Evolutionary conservation across 2,888 invertebrate genomes (phyloP), one percentile per base, ranked within the genome.

Genomic region (Dysmachus trigonus): DNA sequence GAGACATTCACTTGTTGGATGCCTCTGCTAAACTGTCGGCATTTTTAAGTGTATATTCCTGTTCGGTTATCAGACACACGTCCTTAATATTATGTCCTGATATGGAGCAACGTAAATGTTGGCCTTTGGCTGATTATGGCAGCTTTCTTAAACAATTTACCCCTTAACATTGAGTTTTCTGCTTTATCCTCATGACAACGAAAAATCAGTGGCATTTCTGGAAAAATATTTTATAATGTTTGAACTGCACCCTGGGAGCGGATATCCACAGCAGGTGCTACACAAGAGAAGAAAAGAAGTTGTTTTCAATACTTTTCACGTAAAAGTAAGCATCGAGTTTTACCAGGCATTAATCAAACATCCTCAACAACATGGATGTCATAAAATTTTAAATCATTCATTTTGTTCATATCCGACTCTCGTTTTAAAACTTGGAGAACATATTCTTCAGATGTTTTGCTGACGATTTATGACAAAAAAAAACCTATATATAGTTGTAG

Each of bases 1-100:
- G 30, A 79, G 79, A 31, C 7, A 79, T 79, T 79, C 79, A 79
- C 79, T 51, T 79, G 79, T 79, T 79, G 79, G 79, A 30, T 47
- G 15, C 47, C 27, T 79, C 15, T 79, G 53, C 31, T n/a, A 27
- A 27, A 51, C 30, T 79, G 79, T 30, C 8, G n/a, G 31, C 30
- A 27, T 51, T 27, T 51, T 79, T 47, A 51, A 51, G 31, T 79
- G 30, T 27, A n/a, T 51, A 51, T 79, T n/a, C 18, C 79, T 79
- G 79, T 51, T 79, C 18, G 13, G 22, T 31, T 79, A 51, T 27
- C 47, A 51, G 79, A 30, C 79, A 30, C 79, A 79, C 51, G 79
- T 79, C 30, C 51, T 30, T 79, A 51, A 33, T 79, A 62, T 47
- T 47, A 27, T 13, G 38, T 79, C 31, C 15, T 79, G 41, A 47